These are phyloP conservation scores for Aurelia coerulea DNA, from an alignment of 30 jellyfish, hydroid and myxozoan genomes.

Conservation along the genomic window DNA sequence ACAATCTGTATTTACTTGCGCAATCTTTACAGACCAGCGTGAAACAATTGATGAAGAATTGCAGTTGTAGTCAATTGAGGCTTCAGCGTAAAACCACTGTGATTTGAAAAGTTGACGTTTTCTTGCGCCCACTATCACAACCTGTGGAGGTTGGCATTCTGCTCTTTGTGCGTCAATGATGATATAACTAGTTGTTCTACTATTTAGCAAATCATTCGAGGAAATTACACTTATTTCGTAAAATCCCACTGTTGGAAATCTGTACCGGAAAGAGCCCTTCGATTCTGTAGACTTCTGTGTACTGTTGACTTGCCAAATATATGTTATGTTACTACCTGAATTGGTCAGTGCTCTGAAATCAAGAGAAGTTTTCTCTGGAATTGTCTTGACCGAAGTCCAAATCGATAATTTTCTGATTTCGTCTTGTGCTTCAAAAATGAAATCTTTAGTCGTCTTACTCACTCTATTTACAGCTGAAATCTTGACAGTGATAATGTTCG, in stretches of 20 bases:
- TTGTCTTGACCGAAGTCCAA: constrained; percentile 35
- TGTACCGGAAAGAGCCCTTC: neutral
- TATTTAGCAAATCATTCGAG: constrained; percentile 2
- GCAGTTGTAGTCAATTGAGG: constrained; percentile 63
- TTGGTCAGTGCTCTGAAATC: constrained; percentile 20
- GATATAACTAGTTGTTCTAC: neutral
- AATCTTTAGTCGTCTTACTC: constrained; percentile 3
- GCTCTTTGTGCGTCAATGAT: constrained; percentile 24
- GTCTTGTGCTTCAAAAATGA: constrained; percentile 30
- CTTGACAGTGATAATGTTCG: neutral
- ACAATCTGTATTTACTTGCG: constrained; percentile 57
- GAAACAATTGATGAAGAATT: constrained; percentile 44
- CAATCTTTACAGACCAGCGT: constrained; percentile 63
- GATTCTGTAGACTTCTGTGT: neutral
- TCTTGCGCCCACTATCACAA: constrained; percentile 38
- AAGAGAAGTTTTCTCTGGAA: constrained; percentile 45
- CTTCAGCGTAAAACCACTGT: constrained; percentile 85
- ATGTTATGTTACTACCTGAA: constrained; percentile 35
- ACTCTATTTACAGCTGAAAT: constrained; percentile 45
- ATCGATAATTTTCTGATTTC: constrained; percentile 12
- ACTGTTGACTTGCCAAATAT: constrained; percentile 41
- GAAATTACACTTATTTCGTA: constrained; percentile 30
- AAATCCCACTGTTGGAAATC: constrained; percentile 24
- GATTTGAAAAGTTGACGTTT: constrained; percentile 63
- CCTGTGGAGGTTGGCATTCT: constrained; percentile 66